phyloP scores from a whole-genome alignment of 2,797 vertebrate species.

The Tolypeutes matacus region DNA sequence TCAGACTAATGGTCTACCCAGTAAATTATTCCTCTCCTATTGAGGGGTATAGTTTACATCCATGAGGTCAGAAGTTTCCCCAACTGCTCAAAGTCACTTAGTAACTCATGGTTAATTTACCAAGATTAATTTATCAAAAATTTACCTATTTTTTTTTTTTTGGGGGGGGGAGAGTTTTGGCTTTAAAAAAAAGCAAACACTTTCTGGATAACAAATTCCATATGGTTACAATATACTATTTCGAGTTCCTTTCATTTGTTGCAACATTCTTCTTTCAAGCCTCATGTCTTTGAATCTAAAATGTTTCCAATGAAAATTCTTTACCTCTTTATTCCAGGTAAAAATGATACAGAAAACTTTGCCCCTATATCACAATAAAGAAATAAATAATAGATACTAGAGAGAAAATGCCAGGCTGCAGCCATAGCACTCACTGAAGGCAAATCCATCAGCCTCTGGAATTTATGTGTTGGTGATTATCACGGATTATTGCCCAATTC shows the following conservation, averaged over 20 bases:
- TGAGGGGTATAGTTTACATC: not conserved
- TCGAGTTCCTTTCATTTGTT: not conserved
- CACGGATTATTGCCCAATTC: not conserved
- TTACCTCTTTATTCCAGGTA: not conserved
- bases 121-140: not conserved
- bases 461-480: not conserved
- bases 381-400: not conserved
- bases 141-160: not conserved
- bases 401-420: not conserved
- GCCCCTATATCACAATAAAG: not conserved
- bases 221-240: not conserved
- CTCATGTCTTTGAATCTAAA: constrained; percentile 6
- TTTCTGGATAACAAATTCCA: not conserved
- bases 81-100: not conserved
- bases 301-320: constrained; percentile 24
- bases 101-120: not conserved
- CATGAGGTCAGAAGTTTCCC: not conserved
- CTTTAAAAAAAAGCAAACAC: not conserved
- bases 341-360: not conserved
- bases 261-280: constrained; percentile 35
- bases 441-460: not conserved
- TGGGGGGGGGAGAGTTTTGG: not conserved
- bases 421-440: not conserved
- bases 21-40: constrained; percentile 24
- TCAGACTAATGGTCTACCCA: constrained; percentile 14